Base-by-base conservation (phyloP, 1,140 invertebrate genomes). In the Drosophila mojavensis region DNA sequence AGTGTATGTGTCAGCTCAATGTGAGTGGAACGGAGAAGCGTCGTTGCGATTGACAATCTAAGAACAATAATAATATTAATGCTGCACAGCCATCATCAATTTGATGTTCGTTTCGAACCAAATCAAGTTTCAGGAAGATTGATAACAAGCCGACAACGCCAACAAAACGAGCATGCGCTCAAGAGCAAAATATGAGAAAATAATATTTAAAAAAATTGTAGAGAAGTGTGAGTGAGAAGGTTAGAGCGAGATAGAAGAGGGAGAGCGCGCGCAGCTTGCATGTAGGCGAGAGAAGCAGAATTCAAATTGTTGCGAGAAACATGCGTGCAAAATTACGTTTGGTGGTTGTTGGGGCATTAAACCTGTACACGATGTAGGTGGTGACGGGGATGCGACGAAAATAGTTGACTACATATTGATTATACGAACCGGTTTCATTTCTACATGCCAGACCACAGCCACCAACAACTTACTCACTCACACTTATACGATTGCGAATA, bases 331-430 rank as follows among this genome's bases (percentile, higher is more conserved):
- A 84, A 59, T 65, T 67, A 50, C 13, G 10, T 68, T 63, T 70
- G 41, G 51, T 70, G 60, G 67, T 62, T 55, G 53, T 51, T 70
- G 41, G 75, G 54, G 59, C 70, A 68, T 77, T 77, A 74, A 78
- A 78, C 75, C 60, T 75, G 59, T 55, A 13, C 43, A 56, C 41
- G 41, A 5, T 9, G 9, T 15, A 45, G 50, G 50, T 6, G 11
- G 36, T 39, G 50, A 24, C 33, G 33, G 51, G 61, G 50, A 88
- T 17, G 41, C 56, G 58, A 61, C 67, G 43, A 72, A 75, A 79
- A 76, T 76, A 79, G 62, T 72, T 82, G 83, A 79, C 79, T 79
- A 85, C 79, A 81, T 85, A 88, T 85, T 85, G 83, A 85, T 85
- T 85, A 88, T 78, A 85, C 81, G 85, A 85, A 85, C 82, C 75